phyloP scores from a whole-genome alignment of 2,113 vertebrate species.

The Acanthochromis polyacanthus region DNA sequence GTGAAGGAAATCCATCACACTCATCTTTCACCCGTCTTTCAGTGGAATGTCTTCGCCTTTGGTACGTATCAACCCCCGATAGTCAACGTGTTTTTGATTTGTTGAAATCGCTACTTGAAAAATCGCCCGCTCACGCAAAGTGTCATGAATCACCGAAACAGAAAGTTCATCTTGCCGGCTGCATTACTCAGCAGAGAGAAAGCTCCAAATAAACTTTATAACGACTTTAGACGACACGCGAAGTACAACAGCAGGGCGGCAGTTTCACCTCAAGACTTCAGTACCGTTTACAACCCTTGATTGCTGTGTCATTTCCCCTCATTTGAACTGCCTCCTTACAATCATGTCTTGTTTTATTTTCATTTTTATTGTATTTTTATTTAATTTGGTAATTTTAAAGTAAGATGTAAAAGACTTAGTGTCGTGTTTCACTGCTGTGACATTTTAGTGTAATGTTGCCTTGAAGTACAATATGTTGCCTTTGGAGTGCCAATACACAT shows the following conservation, averaged over 20 bases:
- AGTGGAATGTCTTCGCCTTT: slow-evolving; percentile 20
- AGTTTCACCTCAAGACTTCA: slow-evolving; percentile 46
- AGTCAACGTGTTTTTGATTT: slow-evolving; percentile 25
- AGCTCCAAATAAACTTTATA: slow-evolving; percentile 30
- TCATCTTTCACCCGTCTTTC: slow-evolving; percentile 15
- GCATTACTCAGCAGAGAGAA: slow-evolving; percentile 40
- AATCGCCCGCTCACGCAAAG: slow-evolving; percentile 30
- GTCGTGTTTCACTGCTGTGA: slow-evolving; percentile 25
- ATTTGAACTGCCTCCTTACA: slow-evolving; percentile 42
- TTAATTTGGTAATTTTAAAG: slow-evolving; percentile 54
- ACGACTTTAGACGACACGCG: neutral
- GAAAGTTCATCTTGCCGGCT: slow-evolving; percentile 33
- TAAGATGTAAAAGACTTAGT: slow-evolving; percentile 40
- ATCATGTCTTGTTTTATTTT: slow-evolving; percentile 30
- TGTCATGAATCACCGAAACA: slow-evolving; percentile 29
- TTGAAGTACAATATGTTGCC: slow-evolving; percentile 51
- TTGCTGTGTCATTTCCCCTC: slow-evolving; percentile 22
- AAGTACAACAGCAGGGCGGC: slow-evolving; percentile 12
- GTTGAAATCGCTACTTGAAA: slow-evolving; percentile 55
- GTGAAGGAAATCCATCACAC: neutral
- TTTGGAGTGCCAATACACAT: slow-evolving; percentile 45
- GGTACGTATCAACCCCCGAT: slow-evolving; percentile 5
- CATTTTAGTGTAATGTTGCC: slow-evolving; percentile 43
- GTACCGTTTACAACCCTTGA: slow-evolving; percentile 36
- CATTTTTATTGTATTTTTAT: slow-evolving; percentile 51